Conservation (phyloP, 2,888 invertebrate species). For the Mactromeris polynyma region DNA sequence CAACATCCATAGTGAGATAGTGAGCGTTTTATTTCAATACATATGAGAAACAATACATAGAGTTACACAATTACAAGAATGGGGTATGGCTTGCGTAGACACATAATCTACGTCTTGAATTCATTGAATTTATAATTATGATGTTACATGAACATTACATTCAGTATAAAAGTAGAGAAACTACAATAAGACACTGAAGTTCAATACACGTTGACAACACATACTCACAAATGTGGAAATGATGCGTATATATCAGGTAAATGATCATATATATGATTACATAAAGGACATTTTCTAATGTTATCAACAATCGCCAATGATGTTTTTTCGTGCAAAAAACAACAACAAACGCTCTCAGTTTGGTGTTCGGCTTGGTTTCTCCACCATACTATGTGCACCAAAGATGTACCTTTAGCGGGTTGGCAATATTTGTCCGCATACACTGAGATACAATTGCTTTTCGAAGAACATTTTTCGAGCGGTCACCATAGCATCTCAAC, state of each 20-base stretch:
- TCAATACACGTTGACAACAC: background rate
- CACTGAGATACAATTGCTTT: too few relatives aligned
- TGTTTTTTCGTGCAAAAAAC: background rate
- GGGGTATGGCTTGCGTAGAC: constrained; percentile 6
- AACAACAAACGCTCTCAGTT: too few relatives aligned
- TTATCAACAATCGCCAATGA: background rate
- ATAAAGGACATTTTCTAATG: background rate
- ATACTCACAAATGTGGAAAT: background rate
- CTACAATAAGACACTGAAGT: constrained; percentile 2
- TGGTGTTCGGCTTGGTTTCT: too few relatives aligned
- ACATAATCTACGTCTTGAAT: background rate
- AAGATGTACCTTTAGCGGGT: too few relatives aligned
- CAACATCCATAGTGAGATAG: background rate
- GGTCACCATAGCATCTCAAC: too few relatives aligned
- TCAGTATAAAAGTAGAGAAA: constrained; percentile 15
- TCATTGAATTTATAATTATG: background rate
- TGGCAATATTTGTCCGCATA: too few relatives aligned
- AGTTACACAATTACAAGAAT: background rate
- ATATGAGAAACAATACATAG: constrained; percentile 14
- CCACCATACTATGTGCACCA: too few relatives aligned
- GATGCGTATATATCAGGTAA: background rate
- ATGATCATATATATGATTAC: background rate
- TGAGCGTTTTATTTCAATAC: constrained; percentile 18
- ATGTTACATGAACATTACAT: background rate
- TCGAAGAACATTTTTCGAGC: too few relatives aligned